Conservation (phyloP, 2,113 vertebrate species). For the Guaruba guarouba region DNA sequence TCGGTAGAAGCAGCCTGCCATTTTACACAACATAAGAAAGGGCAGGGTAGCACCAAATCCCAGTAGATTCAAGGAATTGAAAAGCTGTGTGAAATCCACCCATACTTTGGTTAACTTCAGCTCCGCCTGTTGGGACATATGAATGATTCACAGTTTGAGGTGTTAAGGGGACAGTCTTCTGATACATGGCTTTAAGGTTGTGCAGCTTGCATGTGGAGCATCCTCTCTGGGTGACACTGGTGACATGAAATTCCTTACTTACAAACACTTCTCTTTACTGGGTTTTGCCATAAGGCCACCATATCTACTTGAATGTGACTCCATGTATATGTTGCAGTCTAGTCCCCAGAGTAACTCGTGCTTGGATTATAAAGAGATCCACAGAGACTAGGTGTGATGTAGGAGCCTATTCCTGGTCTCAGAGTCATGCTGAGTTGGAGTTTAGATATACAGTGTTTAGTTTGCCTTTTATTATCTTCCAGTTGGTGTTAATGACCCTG, state of each 20-base stretch:
- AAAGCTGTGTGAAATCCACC: not conserved
- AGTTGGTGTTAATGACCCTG: not conserved
- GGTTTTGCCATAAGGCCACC: not conserved
- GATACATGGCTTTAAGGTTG: not conserved
- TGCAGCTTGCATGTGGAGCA: not conserved
- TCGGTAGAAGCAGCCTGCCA: not conserved
- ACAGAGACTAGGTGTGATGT: not conserved
- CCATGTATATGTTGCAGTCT: not conserved
- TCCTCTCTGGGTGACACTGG: not conserved
- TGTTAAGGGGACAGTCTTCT: not conserved
- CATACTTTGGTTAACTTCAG: not conserved
- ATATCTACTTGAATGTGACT: not conserved
- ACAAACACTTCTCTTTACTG: not conserved
- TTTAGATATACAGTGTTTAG: not conserved
- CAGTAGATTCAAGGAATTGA: not conserved
- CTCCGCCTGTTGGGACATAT: not conserved
- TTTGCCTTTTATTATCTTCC: not conserved
- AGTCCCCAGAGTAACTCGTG: not conserved
- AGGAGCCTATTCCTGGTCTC: not conserved
- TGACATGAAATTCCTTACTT: not conserved
- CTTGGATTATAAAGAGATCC: not conserved
- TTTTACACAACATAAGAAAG: not conserved
- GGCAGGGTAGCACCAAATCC: not conserved
- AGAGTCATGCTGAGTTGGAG: not conserved
- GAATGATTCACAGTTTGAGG: not conserved